These are phyloP conservation scores for Burhinus bistriatus DNA, from an alignment of 2,113 vertebrate genomes.

Conservation along the genomic window DNA sequence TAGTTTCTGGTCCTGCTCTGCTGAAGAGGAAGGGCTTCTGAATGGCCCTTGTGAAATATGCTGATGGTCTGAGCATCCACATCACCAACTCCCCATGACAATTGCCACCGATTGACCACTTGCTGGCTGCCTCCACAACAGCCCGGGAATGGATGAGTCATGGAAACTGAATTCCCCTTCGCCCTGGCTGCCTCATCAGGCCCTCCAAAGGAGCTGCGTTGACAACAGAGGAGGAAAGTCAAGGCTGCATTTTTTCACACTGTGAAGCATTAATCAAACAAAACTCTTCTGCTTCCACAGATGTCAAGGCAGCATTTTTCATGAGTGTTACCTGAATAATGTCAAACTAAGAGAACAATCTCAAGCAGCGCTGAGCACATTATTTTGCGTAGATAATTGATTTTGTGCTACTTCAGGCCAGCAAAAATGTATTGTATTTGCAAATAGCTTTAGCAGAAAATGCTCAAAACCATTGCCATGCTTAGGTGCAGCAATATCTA, in stretches of 20 bases:
- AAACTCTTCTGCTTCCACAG: background rate
- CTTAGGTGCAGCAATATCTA: background rate
- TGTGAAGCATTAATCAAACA: background rate
- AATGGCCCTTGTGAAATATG: conserved; percentile 28
- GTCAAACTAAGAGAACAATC: background rate
- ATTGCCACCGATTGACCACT: conserved; percentile 28
- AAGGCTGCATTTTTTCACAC: background rate
- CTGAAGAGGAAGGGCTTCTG: background rate
- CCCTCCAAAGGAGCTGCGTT: background rate
- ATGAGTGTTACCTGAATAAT: background rate
- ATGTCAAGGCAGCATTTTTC: background rate
- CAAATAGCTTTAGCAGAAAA: background rate
- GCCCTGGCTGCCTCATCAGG: background rate
- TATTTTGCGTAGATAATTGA: background rate
- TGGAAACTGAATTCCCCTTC: background rate
- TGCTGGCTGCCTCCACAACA: background rate
- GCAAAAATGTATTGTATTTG: background rate
- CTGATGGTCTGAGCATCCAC: conserved; percentile 29
- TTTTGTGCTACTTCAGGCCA: background rate
- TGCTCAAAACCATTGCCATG: background rate
- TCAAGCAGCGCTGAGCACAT: background rate
- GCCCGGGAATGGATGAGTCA: conserved; percentile 34
- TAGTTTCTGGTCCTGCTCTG: background rate
- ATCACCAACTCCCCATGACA: conserved; percentile 32
- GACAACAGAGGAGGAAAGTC: background rate